Evolutionary conservation across 2,797 vertebrate genomes (phyloP).

Genomic region (Xerus rutilus): DNA sequence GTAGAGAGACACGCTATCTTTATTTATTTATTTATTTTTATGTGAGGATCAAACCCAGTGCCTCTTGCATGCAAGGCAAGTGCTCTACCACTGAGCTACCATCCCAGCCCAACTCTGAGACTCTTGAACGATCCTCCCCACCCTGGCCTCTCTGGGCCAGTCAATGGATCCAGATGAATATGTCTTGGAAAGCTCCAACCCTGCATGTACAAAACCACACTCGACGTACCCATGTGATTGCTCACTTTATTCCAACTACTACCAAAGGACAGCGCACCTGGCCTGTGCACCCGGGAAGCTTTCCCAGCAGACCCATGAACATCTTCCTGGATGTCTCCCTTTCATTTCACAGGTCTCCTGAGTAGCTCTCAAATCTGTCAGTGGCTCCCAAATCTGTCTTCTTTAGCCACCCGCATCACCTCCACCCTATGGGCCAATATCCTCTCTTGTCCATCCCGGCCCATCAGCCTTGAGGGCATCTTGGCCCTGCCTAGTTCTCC

Average conservation of each 20-base stretch:
- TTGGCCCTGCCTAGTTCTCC: rapidly evolving
- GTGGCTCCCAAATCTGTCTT: neutral
- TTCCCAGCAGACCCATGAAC: rapidly evolving
- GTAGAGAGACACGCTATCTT: too few species aligned
- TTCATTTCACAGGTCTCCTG: neutral
- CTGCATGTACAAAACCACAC: neutral
- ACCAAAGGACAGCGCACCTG: neutral
- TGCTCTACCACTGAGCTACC: too few species aligned
- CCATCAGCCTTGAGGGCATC: neutral
- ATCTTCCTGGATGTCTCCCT: neutral
- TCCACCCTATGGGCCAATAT: rapidly evolving
- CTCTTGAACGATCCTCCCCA: neutral
- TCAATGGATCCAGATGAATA: rapidly evolving
- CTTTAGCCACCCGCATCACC: too few species aligned
- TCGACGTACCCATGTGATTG: neutral
- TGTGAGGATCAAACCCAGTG: too few species aligned
- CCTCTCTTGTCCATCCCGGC: neutral
- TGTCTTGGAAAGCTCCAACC: neutral
- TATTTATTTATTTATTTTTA: too few species aligned
- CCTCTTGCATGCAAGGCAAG: too few species aligned
- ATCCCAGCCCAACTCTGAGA: too few species aligned
- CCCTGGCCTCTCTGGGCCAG: too few species aligned
- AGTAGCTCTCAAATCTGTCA: neutral
- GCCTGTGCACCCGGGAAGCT: neutral
- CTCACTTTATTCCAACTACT: neutral